Percentiles rank a stretch among this genome's conserved stretches.
Evolutionary conservation across 1,140 invertebrate species (phyloP).

Genomic region (Drosophila kepulauana): DNA sequence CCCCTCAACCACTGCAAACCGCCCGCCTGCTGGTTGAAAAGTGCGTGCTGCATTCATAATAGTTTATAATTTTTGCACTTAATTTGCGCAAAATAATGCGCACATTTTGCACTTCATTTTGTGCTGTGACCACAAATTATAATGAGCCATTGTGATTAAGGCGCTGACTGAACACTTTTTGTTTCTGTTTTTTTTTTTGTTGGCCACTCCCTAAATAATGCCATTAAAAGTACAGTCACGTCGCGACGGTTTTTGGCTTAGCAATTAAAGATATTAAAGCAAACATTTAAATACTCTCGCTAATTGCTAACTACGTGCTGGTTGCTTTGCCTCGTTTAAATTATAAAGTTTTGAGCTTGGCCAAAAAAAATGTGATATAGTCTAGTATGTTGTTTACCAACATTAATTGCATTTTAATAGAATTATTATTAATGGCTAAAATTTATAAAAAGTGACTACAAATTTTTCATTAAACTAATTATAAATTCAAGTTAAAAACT

Average conservation of each 20-base stretch:
- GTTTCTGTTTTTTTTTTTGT: background rate
- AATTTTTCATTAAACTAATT: background rate
- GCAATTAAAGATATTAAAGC: slow-evolving; percentile 43
- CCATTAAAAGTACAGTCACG: slow-evolving; percentile 69
- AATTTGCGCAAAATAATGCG: slow-evolving; percentile 68
- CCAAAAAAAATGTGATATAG: background rate
- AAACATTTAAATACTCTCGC: slow-evolving; percentile 30
- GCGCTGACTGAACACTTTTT: slow-evolving; percentile 41
- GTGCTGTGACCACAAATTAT: slow-evolving; percentile 77
- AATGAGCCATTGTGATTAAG: slow-evolving; percentile 76
- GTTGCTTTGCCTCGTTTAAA: background rate
- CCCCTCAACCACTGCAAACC: background rate
- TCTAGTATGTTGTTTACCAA: background rate
- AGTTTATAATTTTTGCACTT: slow-evolving; percentile 81
- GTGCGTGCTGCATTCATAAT: slow-evolving; percentile 51
- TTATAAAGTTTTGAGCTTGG: background rate
- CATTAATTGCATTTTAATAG: slow-evolving; percentile 1
- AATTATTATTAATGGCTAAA: background rate
- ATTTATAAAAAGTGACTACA: background rate
- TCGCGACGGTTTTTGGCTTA: slow-evolving; percentile 52
- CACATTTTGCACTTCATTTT: slow-evolving; percentile 78
- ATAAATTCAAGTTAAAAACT: slow-evolving; percentile 2
- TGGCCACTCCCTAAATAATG: background rate
- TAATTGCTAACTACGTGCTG: slow-evolving; percentile 23
- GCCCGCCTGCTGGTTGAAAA: slow-evolving; percentile 9